These are phyloP conservation scores for Ruditapes philippinarum DNA, from an alignment of 1,140 invertebrate species.

Conservation along the genomic window DNA sequence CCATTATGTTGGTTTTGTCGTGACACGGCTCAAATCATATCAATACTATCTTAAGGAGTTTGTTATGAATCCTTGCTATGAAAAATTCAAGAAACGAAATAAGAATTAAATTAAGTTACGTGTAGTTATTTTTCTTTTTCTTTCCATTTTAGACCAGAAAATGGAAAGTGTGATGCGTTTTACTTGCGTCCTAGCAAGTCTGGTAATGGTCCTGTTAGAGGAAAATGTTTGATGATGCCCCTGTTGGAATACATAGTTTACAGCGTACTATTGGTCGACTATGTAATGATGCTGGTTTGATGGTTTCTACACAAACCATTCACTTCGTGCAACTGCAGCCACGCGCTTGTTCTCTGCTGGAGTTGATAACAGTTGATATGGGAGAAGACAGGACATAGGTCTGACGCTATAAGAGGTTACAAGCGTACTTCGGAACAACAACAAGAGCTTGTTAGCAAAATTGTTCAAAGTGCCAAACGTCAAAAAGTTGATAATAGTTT, in stretches of 20 bases:
- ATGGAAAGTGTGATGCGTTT: slow-evolving; percentile 7
- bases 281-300: not conserved
- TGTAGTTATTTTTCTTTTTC: no score
- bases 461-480: not conserved
- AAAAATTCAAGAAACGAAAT: no score
- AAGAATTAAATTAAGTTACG: no score
- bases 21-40: no score
- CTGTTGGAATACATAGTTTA: not conserved
- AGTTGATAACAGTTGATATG: not conserved
- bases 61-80: no score
- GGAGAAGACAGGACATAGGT: no score
- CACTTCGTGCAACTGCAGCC: no score
- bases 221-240: not conserved
- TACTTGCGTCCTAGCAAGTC: not conserved
- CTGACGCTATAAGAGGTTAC: not conserved
- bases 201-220: not conserved
- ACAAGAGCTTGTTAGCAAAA: not conserved
- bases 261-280: not conserved
- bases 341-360: no score
- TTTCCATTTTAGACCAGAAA: not conserved
- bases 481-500: no score
- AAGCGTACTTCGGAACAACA: not conserved
- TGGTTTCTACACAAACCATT: not conserved
- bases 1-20: no score
- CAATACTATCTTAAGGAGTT: no score